Base-by-base conservation (phyloP, 1,140 invertebrate genomes). In the Papilio polyxenes region DNA sequence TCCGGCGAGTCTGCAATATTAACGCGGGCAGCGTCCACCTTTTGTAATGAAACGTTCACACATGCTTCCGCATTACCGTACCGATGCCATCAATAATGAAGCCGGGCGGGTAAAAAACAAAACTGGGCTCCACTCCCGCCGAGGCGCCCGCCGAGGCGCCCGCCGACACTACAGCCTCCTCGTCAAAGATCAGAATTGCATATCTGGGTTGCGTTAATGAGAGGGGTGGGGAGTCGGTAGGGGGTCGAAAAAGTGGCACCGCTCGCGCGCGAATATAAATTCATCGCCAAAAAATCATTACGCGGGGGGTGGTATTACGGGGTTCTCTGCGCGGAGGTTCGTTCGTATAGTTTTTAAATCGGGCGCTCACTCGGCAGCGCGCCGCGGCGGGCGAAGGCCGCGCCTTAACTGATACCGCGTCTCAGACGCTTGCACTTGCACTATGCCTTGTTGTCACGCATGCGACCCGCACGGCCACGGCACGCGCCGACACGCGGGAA, bases 281-380 rank as follows among this genome's bases (percentile, higher is more conserved):
- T 95, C 94, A 95, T 95, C 94, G 94, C 94, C 94, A 95, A 95
- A 95, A 95, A 95, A 95, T 95, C 94, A 95, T 95, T 95, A 95
- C 94, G 93, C 94, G 92, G 92, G 92, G 92, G 94, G 94, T 94
- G 93, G 93, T 92, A 94, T 94, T 95, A 94, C 93, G 92, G 91
- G 87, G 88, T 87, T 90, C 87, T 86, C 89, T 91, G 91, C 91
- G 92, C 92, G 92, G 90, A 80, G 78, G 92, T 91, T 90, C 88
- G 91, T 88, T 91, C 89, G 86, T 91, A 93, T 93, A 94, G 92
- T 94, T 93, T 94, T 94, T 94, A 94, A 94, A 93, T 92, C 91
- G 91, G 88, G 90, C 90, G 89, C 88, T 93, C 90, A 92, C 89
- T 92, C 91, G 87, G 84, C 86, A 88, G 87, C 87, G 86, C 86